Conservation (phyloP, 1,140 invertebrate species). For the Ridgeia piscesae region DNA sequence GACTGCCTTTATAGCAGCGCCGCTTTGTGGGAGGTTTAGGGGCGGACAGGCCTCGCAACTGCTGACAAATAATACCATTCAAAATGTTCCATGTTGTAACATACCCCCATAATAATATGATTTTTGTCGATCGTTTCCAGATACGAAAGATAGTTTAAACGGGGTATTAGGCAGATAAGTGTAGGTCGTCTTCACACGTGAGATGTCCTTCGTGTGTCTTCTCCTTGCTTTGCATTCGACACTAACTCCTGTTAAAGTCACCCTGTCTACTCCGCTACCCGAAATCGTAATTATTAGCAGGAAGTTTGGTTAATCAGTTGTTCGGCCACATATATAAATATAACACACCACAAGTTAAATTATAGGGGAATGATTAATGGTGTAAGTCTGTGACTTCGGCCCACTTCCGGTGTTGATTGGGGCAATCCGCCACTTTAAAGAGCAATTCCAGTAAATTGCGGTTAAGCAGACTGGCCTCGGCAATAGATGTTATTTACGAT, state of each 20-base stretch:
- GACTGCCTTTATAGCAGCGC: background rate
- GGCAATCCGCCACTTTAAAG: too few relatives aligned
- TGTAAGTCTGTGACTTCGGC: too few relatives aligned
- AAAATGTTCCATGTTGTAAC: background rate
- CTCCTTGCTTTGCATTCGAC: background rate
- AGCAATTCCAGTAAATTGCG: too few relatives aligned
- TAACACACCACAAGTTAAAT: too few relatives aligned
- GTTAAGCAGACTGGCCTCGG: too few relatives aligned
- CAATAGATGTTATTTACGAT: too few relatives aligned
- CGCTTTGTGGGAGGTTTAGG: background rate
- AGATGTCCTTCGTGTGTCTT: background rate
- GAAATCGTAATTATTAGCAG: too few relatives aligned
- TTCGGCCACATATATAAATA: too few relatives aligned
- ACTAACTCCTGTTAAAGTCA: background rate
- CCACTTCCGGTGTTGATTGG: too few relatives aligned
- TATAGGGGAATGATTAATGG: too few relatives aligned
- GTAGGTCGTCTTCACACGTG: background rate
- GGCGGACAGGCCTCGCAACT: background rate
- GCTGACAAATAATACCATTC: background rate
- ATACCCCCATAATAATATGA: constrained; percentile 1
- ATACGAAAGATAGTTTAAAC: background rate
- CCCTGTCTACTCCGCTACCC: too few relatives aligned
- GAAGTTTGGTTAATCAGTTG: too few relatives aligned
- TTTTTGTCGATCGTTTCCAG: background rate
- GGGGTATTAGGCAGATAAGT: background rate